These are phyloP conservation scores for Dasyurus viverrinus DNA, from an alignment of 2,113 vertebrate genomes.

Conservation along the genomic window DNA sequence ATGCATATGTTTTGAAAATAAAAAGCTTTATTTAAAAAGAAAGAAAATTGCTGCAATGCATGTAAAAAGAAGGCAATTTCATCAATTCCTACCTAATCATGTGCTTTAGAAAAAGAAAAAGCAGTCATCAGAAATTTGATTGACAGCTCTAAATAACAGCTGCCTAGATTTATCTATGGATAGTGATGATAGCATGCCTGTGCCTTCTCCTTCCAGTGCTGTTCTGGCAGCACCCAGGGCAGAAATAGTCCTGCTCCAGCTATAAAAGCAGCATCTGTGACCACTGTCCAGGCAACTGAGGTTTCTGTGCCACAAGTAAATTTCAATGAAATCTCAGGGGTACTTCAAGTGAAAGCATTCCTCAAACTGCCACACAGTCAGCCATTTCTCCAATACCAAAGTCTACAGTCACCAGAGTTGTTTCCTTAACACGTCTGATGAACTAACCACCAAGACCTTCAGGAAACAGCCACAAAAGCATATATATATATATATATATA, in stretches of 20 bases:
- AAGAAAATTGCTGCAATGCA: constrained; percentile 91
- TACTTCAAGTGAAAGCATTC: constrained; percentile 88
- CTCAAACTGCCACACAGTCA: constrained; percentile 86
- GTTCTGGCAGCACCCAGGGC: constrained; percentile 89
- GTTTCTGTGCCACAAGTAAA: constrained; percentile 86
- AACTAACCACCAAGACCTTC: constrained; percentile 85
- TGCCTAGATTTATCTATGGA: constrained; percentile 92
- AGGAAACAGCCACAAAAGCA: constrained; percentile 84
- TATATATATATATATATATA: too few species aligned
- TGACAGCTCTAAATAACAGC: constrained; percentile 88
- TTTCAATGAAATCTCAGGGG: constrained; percentile 88
- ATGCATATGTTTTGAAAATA: too few species aligned
- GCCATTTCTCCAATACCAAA: constrained; percentile 86
- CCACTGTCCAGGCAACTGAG: constrained; percentile 86
- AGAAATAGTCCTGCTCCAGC: constrained; percentile 89
- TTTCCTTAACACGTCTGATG: constrained; percentile 84
- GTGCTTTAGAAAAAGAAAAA: constrained; percentile 91
- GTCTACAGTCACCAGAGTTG: constrained; percentile 84
- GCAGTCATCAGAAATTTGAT: constrained; percentile 90
- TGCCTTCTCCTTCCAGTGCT: constrained; percentile 91
- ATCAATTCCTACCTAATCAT: constrained; percentile 89
- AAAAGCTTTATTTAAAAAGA: too few species aligned
- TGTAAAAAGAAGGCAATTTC: constrained; percentile 90
- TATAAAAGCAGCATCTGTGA: constrained; percentile 87
- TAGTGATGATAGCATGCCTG: constrained; percentile 95